phyloP scores from a whole-genome alignment of 2,888 invertebrate genomes.

The Metalampra italica region DNA sequence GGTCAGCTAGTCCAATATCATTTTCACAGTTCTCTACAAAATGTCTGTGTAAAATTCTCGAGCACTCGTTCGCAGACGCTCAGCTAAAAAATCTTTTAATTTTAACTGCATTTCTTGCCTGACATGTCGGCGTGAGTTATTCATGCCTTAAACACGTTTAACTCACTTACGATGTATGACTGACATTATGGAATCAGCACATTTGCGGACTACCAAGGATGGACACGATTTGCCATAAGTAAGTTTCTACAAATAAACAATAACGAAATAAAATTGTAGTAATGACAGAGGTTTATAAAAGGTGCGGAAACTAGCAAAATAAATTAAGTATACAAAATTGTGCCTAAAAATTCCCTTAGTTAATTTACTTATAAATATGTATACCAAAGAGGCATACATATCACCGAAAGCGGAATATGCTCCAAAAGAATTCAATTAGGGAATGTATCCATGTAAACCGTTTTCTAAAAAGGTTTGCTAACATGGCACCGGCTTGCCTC shows the following conservation, averaged over 20 bases:
- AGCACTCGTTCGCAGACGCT: conserved; percentile 1
- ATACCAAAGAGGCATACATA: not conserved
- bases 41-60: not conserved
- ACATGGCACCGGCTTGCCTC: conserved; percentile 46
- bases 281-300: conserved; percentile 2
- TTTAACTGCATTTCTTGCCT: conserved; percentile 21
- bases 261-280: conserved; percentile 3
- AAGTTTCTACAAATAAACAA: conserved; percentile 37
- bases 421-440: conserved; percentile 15
- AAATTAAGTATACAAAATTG: too few relatives aligned
- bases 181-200: conserved; percentile 55
- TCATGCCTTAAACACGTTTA: conserved; percentile 44
- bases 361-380: too few relatives aligned
- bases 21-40: not conserved
- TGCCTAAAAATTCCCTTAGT: too few relatives aligned
- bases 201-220: conserved; percentile 34
- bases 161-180: conserved; percentile 47
- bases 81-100: conserved; percentile 13
- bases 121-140: conserved; percentile 33
- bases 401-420: not conserved
- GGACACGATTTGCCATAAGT: conserved; percentile 47
- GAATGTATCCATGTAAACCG: conserved; percentile 16
- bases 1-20: conserved; percentile 1
- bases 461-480: conserved; percentile 55
- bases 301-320: too few relatives aligned